A percentile compares a stretch with the other conserved stretches of the same genome.
Conservation (phyloP, 2,113 vertebrate genomes). For the Leptosomus discolor region DNA sequence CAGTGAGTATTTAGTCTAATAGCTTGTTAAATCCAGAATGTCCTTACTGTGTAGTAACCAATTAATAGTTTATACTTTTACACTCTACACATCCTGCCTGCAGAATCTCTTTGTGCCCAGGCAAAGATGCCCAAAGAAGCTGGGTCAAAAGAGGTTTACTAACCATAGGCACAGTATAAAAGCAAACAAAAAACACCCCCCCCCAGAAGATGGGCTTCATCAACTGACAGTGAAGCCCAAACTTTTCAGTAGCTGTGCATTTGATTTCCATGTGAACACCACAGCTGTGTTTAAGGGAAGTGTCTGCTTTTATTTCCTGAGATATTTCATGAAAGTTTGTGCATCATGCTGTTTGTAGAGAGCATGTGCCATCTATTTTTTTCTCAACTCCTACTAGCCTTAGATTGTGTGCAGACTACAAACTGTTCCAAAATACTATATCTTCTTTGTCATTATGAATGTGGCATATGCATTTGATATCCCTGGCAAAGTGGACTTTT, state of each 20-base stretch:
- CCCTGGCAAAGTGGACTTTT: not conserved
- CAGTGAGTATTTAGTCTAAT: not conserved
- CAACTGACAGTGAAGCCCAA: fast-evolving
- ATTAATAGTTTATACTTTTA: not conserved
- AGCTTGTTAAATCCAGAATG: not conserved
- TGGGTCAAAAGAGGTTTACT: not conserved
- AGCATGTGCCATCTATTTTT: not conserved
- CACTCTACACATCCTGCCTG: not conserved
- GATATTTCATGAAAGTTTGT: not conserved
- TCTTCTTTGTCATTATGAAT: not conserved
- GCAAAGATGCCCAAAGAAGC: not conserved
- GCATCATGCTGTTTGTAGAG: not conserved
- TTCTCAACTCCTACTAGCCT: not conserved
- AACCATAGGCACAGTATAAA: not conserved
- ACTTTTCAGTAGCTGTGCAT: not conserved
- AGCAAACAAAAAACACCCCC: not conserved
- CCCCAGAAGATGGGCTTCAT: not conserved
- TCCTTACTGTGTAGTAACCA: not conserved
- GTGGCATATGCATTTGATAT: not conserved
- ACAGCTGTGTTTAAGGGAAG: not conserved
- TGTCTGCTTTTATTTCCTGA: not conserved
- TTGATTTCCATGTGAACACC: not conserved
- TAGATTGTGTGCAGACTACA: not conserved
- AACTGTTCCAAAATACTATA: not conserved
- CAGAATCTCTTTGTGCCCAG: not conserved